Conservation (phyloP, 1,140 invertebrate genomes). For the Zaprionus tsacasi region DNA sequence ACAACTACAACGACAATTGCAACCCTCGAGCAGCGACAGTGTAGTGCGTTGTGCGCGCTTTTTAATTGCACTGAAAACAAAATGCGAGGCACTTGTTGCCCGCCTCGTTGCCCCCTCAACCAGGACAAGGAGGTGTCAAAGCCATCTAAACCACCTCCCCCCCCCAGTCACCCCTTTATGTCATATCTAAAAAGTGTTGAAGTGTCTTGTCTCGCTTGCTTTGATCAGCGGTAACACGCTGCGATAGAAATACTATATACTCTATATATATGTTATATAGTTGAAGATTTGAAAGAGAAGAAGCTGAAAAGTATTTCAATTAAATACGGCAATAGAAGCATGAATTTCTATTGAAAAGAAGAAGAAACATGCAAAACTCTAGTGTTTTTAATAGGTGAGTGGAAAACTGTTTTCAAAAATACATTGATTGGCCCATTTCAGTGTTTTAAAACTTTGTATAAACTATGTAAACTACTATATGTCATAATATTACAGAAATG, state of each 20-base stretch:
- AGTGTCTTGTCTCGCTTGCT: conserved; percentile 1
- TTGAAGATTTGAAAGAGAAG: neutral
- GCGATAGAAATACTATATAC: neutral
- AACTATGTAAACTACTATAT: no score
- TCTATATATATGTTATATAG: neutral
- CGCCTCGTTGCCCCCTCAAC: neutral
- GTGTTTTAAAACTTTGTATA: no score
- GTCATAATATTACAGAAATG: no score
- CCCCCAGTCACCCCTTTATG: neutral
- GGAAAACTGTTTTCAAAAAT: neutral
- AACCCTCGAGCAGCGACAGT: neutral
- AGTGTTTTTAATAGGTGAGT: neutral
- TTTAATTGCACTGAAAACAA: conserved; percentile 8
- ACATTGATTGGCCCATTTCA: neutral
- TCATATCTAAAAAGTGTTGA: neutral
- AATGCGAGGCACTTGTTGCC: neutral
- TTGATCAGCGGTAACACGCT: neutral
- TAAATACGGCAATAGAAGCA: neutral
- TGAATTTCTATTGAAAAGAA: neutral
- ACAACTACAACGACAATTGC: neutral
- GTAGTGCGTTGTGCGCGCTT: neutral
- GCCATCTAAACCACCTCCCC: no score
- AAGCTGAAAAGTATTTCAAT: neutral
- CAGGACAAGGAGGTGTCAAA: neutral
- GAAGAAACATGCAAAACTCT: neutral